Conservation (phyloP, 2,888 invertebrate genomes). For the Ferrisia virgata region DNA sequence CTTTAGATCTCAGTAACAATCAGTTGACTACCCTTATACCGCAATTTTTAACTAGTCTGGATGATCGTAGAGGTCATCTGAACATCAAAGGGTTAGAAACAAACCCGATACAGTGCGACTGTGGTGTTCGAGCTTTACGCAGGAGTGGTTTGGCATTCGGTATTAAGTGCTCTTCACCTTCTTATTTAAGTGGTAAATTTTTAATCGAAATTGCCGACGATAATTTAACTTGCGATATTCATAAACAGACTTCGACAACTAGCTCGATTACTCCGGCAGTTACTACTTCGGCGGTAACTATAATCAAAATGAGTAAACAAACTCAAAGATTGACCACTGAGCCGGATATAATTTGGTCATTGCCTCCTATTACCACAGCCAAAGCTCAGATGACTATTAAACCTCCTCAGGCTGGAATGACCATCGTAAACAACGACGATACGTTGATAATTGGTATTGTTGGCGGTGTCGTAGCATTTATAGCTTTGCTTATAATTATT, state of each 20-base stretch:
- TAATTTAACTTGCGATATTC: conserved; percentile 73
- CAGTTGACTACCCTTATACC: conserved; percentile 72
- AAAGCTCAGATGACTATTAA: conserved; percentile 37
- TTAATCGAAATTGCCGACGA: conserved; percentile 76
- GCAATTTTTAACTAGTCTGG: conserved; percentile 74
- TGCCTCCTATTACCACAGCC: conserved; percentile 61
- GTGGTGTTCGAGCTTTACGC: conserved; percentile 73
- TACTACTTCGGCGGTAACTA: conserved; percentile 35
- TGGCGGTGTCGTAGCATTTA: conserved; percentile 86
- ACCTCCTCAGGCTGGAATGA: conserved; percentile 54
- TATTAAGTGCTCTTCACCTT: conserved; percentile 67
- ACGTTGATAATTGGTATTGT: conserved; percentile 93
- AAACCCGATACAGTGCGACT: conserved; percentile 83
- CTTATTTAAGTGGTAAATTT: conserved; percentile 65
- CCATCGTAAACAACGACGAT: conserved; percentile 76
- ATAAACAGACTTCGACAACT: conserved; percentile 55
- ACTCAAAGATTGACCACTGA: conserved; percentile 54
- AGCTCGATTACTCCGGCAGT: conserved; percentile 6
- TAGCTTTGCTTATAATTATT: conserved; percentile 81
- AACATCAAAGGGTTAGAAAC: conserved; percentile 70
- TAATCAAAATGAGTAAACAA: conserved; percentile 37
- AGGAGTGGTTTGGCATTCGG: conserved; percentile 55
- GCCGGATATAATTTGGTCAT: conserved; percentile 86
- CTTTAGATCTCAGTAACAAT: conserved; percentile 74
- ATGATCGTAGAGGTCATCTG: conserved; percentile 74